Base-by-base conservation (phyloP, 1,140 invertebrate genomes). In the Babylonia areolata region DNA sequence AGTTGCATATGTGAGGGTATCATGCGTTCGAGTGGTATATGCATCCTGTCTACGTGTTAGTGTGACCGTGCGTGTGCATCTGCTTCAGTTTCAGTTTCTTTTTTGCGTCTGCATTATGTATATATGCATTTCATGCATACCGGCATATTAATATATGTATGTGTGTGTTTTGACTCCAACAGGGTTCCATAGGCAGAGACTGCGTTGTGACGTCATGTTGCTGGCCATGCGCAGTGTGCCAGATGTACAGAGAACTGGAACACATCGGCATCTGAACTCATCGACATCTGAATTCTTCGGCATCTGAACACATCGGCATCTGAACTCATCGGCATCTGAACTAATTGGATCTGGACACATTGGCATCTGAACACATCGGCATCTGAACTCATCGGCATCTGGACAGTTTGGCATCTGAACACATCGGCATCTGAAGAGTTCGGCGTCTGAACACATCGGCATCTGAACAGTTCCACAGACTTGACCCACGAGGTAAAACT, bases 191-290 rank as follows among this genome's bases (percentile, higher is more conserved):
- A 6, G 28, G 28, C 33, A 75, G 81, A 17, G 82, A 85, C 77
- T 87, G 86, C 51, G n/a, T 85, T 58, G 77, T 85, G 39, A 87
- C 86, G 37, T 80, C 54, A 31, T 85, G n/a, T 64, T 87, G 83
- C 83, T 85, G 86, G 71, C 81, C 86, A 20, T 87, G 86, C 42
- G 86, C 86, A 9, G 75, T 78, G 69, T 87, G 86, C 46, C 86
- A 87, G 51, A 87, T 87, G 82, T 39, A 84, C 81, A 28, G 81
- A 33, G 86, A 87, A 31, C 46, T 87, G 35, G 81, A 87, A 11
- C 51, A 58, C 35, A 84, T 87, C 33, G 86, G 86, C 58, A 64
- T 64, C 28, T 64, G 58, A 64, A 12, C 58, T 64, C 28, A 6
- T 23, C 28, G 58, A 64, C 17, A 12, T 11, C 28, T 64, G 58